Evolutionary conservation across 2,797 vertebrate species (phyloP).

Genomic region (Myotis findleyi): DNA sequence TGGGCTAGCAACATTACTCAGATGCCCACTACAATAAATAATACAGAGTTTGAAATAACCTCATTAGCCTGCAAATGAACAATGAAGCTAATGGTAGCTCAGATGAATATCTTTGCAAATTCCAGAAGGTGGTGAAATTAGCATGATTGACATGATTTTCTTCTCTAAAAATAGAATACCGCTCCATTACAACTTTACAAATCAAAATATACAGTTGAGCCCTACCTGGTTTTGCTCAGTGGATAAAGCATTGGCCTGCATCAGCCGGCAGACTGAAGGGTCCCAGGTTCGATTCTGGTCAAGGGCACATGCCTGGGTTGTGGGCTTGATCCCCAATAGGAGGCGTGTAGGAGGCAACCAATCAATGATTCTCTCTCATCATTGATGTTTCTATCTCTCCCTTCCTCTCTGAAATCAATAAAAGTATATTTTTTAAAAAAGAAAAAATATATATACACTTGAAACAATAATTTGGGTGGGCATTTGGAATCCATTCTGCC

Average conservation of each 20-base stretch:
- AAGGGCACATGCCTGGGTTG: no score
- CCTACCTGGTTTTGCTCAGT: no score
- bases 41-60: not conserved
- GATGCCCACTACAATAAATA: not conserved
- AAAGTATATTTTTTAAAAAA: no score
- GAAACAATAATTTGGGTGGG: not conserved
- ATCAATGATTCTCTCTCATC: no score
- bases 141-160: not conserved
- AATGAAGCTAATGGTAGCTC: not conserved
- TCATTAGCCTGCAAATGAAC: not conserved
- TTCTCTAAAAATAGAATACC: conserved; percentile 20
- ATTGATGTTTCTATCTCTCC: no score
- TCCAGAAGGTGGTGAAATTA: not conserved
- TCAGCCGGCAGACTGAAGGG: no score
- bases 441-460: not conserved
- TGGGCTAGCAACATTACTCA: not conserved
- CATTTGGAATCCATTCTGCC: not conserved
- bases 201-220: not conserved
- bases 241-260: no score
- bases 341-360: no score
- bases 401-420: no score
- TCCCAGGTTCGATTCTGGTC: no score
- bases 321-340: no score
- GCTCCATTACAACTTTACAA: not conserved
- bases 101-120: conserved; percentile 6